Base-by-base conservation (phyloP, 2,888 invertebrate genomes). In the Aelia acuminata region DNA sequence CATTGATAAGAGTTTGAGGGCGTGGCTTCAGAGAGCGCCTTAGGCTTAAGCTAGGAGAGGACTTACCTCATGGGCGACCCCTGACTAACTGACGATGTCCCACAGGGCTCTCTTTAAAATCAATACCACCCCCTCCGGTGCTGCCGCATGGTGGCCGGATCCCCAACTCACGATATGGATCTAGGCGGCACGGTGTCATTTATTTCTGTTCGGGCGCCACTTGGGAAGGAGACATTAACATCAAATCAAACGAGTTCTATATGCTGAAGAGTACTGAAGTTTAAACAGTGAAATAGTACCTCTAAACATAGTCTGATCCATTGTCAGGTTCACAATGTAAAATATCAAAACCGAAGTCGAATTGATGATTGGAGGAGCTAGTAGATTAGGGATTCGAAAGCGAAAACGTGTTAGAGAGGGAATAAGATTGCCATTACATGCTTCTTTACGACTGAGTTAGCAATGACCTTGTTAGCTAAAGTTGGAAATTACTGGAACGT, bases 61-160 rank as follows among this genome's bases (percentile, higher is more conserved):
- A 80, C 80, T 80, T 80, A 80, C 80, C 80, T 80, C 80, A 39
- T 80, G 80, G 80, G 80, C 39, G 39, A 47, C 43, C 80, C 43
- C 80, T 80, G 80, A 47, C 80, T 80, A 47, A 80, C 80, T 80
- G 80, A 80, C 39, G 80, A 43, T 47, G 22, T 47, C n/a, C 43
- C 80, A n/a, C 80, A 43, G 80, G 80, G 80, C 43, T 47, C 80
- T 15, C 43, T 47, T 80, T 39, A 39, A 47, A 47, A 80, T 80
- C 80, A 80, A 80, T 80, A 80, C 80, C 80, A 18, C 31, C 43
- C n/a, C n/a, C 80, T 0, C 43, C n/a, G n/a, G 4, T 43, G 22
- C 80, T 80, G 80, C 80, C 13, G 22, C 15, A 11, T 47, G 43
- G 43, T 47, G 80, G 80, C 43, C 1, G 43, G 80, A 80, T n/a